Base-by-base conservation (phyloP, 2,113 vertebrate species). In the Motacilla tschutschensis region DNA sequence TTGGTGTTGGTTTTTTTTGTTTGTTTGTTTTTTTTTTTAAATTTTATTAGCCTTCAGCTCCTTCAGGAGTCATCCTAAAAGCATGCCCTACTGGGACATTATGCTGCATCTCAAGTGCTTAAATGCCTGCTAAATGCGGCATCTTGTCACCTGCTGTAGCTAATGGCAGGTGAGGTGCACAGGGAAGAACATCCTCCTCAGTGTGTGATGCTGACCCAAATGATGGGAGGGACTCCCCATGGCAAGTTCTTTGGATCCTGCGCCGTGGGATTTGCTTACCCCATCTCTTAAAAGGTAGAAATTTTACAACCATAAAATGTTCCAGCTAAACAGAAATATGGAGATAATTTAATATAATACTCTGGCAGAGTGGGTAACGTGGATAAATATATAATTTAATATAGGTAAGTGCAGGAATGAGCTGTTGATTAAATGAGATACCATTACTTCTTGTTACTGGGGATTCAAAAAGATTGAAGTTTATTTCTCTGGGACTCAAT, bases 331-430 rank as follows among this genome's bases (percentile, higher is more conserved):
- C n/a, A 66, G 22, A 29, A 74, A 64, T 87, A 88, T 31, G 46
- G 81, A 67, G 31, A 51, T 70, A 77, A 86, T 79, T 58, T 66
- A 66, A 87, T 41, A 47, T 3, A 17, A 67, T 29, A 25, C 21
- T 36, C 5, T 77, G 87, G 62, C 58, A 80, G 62, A 69, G 31
- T 28, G 57, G 60, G 22, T 74, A 87, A 75, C 36, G 17, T 38
- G 33, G 78, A 74, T 54, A 64, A 92, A 93, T 89, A 76, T 64
- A 19, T 89, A 92, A 91, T 94, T 91, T 92, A 82, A 92, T 87
- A 69, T 55, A 72, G 46, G 28, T 86, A 82, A 94, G 64, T 86
- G 80, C 57, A 91, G 58, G 65, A 88, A 84, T 72, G 47, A 93
- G 35, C 14, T 87, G 62, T 67, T 92, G 62, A 63, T 88, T 79